These are phyloP conservation scores for Aeoliscus strigatus DNA, from an alignment of 2,797 vertebrate genomes.

Conservation along the genomic window DNA sequence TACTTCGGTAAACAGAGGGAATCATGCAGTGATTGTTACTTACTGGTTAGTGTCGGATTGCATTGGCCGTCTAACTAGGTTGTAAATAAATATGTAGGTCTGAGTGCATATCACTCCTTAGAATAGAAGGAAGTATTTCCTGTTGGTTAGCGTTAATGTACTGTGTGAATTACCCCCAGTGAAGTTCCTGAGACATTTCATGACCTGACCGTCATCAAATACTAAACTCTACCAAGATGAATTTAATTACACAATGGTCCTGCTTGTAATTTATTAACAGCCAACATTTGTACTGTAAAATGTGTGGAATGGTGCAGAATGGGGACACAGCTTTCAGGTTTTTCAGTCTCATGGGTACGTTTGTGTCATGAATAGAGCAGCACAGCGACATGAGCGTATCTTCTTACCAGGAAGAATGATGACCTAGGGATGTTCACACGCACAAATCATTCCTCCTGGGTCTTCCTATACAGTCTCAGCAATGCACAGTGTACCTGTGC, in stretches of 20 bases:
- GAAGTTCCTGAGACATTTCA: too few species aligned
- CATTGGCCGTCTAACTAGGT: slow-evolving; percentile 4
- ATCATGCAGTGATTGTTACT: background rate
- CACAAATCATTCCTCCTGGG: slow-evolving; percentile 5
- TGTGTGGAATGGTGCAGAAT: slow-evolving; percentile 11
- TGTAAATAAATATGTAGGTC: slow-evolving; percentile 3
- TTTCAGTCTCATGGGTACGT: slow-evolving; percentile 18
- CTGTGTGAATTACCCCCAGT: too few species aligned
- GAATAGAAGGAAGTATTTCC: background rate
- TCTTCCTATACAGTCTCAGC: slow-evolving; percentile 1
- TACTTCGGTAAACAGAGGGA: slow-evolving; percentile 7
- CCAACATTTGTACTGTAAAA: background rate
- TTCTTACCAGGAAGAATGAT: slow-evolving; percentile 28
- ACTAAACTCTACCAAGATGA: too few species aligned
- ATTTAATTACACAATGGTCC: too few species aligned
- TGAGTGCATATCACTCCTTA: slow-evolving; percentile 8
- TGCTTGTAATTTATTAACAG: background rate
- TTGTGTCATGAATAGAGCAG: slow-evolving; percentile 33
- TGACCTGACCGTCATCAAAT: too few species aligned
- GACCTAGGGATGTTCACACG: slow-evolving; percentile 21
- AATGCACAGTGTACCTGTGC: too few species aligned
- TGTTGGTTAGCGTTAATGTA: background rate
- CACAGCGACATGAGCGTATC: slow-evolving; percentile 12
- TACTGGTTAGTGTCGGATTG: background rate
- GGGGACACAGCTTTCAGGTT: slow-evolving; percentile 12